phyloP scores from a whole-genome alignment of 2,113 vertebrate species.

The Vulpes ferrilata region DNA sequence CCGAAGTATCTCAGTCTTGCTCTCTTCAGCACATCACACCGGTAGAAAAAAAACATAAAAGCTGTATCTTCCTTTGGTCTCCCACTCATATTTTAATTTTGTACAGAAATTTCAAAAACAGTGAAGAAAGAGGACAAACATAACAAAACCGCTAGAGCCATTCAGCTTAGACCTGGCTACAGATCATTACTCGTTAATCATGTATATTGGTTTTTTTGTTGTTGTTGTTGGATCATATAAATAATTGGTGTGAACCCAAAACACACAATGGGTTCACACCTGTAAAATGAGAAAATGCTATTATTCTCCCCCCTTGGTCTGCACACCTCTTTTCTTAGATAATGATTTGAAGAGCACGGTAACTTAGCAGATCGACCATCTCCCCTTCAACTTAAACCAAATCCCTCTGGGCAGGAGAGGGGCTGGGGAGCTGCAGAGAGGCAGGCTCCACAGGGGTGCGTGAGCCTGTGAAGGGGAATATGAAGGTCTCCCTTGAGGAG shows the following conservation, averaged over 20 bases:
- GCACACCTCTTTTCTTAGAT: background rate
- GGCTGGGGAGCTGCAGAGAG: background rate
- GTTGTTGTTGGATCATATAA: background rate
- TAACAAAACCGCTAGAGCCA: background rate
- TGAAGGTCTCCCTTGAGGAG: slow-evolving; percentile 14
- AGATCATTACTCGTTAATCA: background rate
- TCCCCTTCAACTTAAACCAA: background rate
- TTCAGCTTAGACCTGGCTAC: background rate
- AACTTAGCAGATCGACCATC: background rate
- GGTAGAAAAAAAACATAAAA: background rate
- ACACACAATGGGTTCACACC: background rate
- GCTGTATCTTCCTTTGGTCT: background rate
- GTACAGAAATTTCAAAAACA: background rate
- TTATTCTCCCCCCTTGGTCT: background rate
- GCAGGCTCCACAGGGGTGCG: background rate
- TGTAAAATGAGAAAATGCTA: background rate
- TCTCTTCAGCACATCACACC: background rate
- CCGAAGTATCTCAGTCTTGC: background rate
- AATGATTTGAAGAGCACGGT: background rate
- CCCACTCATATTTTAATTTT: background rate
- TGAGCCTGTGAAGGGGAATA: background rate
- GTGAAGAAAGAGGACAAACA: background rate
- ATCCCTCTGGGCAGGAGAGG: background rate
- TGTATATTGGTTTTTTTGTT: background rate
- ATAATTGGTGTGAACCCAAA: background rate